These are phyloP conservation scores for Drosophila recens DNA, from an alignment of 2,888 invertebrate species.

Conservation along the genomic window DNA sequence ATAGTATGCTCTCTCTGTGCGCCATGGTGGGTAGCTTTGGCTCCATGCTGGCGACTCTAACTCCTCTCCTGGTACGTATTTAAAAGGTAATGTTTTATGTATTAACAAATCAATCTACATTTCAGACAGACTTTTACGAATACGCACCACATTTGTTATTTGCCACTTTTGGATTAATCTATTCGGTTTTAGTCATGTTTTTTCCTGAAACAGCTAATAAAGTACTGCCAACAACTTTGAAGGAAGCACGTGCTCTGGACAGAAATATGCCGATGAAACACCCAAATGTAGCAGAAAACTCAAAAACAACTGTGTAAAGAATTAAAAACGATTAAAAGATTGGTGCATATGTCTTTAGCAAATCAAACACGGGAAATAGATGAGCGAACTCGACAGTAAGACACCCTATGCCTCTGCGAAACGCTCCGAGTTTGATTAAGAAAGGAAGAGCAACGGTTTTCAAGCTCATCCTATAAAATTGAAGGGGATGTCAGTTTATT, in stretches of 20 bases:
- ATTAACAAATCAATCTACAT: background rate
- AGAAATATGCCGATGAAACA: conserved; percentile 13
- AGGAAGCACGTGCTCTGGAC: conserved; percentile 85
- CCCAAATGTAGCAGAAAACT: background rate
- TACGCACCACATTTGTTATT: conserved; percentile 87
- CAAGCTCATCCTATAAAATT: no score
- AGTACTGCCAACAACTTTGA: conserved; percentile 88
- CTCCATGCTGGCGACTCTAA: conserved; percentile 89
- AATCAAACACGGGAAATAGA: background rate
- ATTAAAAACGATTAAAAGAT: background rate
- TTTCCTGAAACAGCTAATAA: conserved; percentile 88
- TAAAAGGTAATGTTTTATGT: rapidly evolving
- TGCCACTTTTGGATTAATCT: conserved; percentile 86
- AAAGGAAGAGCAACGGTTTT: no score
- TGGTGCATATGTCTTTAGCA: background rate
- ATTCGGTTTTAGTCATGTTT: conserved; percentile 86
- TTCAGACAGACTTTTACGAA: conserved; percentile 84
- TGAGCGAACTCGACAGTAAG: no score
- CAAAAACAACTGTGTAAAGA: conserved; percentile 32
- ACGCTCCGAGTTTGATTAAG: no score
- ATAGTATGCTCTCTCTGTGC: conserved; percentile 88
- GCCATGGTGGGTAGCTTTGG: conserved; percentile 89
- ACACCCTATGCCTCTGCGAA: no score
- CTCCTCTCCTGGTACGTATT: conserved; percentile 86
- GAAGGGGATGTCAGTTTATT: no score